phyloP scores from a whole-genome alignment of 2,888 invertebrate genomes.

The Pachycephus smyrnensis region DNA sequence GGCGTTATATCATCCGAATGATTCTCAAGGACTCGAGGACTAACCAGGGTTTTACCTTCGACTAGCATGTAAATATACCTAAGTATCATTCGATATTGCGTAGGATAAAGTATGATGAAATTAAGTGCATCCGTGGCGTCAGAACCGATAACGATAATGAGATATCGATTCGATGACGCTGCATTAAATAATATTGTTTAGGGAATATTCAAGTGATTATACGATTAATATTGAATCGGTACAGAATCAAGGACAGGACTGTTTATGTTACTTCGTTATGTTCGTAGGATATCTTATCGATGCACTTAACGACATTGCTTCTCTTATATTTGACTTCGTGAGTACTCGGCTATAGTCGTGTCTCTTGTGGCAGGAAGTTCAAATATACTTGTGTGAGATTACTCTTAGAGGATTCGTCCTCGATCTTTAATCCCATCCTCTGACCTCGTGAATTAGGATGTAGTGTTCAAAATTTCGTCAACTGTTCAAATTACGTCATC shows the following conservation, averaged over 20 bases:
- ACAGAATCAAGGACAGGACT: neutral
- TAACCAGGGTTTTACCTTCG: slow-evolving; percentile 64
- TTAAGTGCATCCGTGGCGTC: neutral
- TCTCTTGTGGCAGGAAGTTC: neutral
- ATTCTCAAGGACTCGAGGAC: slow-evolving; percentile 59
- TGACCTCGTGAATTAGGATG: neutral
- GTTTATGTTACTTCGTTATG: neutral
- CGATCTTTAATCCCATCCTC: neutral
- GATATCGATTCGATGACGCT: neutral
- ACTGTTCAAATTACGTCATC: slow-evolving; percentile 56
- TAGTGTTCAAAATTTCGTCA: slow-evolving; percentile 29
- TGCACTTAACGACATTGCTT: neutral
- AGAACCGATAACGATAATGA: neutral
- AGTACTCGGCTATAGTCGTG: neutral
- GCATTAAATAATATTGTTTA: neutral
- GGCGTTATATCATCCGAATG: slow-evolving; percentile 5
- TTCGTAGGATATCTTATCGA: neutral
- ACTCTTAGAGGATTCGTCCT: neutral
- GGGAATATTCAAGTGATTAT: neutral
- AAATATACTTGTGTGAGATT: neutral
- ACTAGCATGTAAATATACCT: slow-evolving; percentile 20
- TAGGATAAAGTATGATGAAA: slow-evolving; percentile 11
- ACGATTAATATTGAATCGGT: neutral
- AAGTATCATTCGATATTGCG: slow-evolving; percentile 19
- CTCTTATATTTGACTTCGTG: neutral